Evolutionary conservation across 2,888 invertebrate genomes (phyloP), one percentile per base, ranked within the genome.

Genomic region (Harpagoxenus sublaevis): DNA sequence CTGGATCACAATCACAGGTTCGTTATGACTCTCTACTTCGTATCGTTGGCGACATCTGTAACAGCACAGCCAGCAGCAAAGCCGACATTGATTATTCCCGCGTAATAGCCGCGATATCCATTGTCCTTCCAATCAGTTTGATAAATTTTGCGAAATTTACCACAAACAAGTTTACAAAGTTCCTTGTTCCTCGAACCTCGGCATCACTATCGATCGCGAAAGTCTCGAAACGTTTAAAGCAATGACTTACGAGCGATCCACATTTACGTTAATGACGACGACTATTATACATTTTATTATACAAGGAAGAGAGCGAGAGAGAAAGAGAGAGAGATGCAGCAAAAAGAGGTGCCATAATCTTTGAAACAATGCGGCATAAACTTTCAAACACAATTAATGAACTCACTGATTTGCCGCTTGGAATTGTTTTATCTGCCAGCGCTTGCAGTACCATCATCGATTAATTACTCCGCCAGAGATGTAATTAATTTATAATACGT

Each of bases 1-100:
- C 95, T 96, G 91, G 97, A 97, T 95, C 96, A 96, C 94, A 97
- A 97, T 95, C 97, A 97, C 96, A 96, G 98, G 96, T 98, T 84
- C 35, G 91, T 90, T 83, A 6, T 31, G 0, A 4, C 12, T n/a
- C 31, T 51, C 82, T 62, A 12, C 65, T 48, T 71, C 53, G 51
- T 70, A 65, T 81, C 28, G 81, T 62, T 63, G 73, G 84, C 81
- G 87, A 88, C 89, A 90, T 85, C 86, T 86, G 68, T 23, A 74
- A 79, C 48, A 39, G 8, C 18, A 79, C 48, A 39, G 8, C 18
- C 9, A 45, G 2, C 31, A 15, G 31, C 53, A 82, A 88, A 90
- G 23, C 68, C 60, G 12, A 8, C 18, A 65, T 62, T 78, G 74
- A 82, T 51, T 65, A 28, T 51, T 45, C 31, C 39, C 12, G 15